A percentile compares a stretch with the other conserved stretches of the same genome.
Conservation (phyloP, 2,113 vertebrate species). For the Phrynocephalus versicolor region DNA sequence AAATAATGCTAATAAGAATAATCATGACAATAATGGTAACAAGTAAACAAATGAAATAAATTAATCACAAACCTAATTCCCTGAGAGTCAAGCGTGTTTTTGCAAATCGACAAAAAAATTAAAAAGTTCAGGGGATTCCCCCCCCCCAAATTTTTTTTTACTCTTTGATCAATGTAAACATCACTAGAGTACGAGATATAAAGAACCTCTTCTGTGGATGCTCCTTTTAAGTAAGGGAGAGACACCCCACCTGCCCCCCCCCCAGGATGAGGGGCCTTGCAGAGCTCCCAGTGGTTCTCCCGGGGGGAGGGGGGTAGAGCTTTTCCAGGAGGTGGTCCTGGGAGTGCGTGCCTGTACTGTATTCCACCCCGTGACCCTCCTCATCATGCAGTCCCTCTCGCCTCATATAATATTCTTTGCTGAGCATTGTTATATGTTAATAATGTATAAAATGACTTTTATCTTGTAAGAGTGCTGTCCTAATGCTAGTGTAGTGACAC, state of each 20-base stretch:
- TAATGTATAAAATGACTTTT: slow-evolving; percentile 88
- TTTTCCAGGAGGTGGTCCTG: neutral
- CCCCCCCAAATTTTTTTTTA: slow-evolving; percentile 70
- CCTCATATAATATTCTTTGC: slow-evolving; percentile 83
- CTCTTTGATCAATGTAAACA: slow-evolving; percentile 87
- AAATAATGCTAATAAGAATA: slow-evolving; percentile 65
- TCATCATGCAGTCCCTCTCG: slow-evolving; percentile 80
- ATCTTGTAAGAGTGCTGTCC: slow-evolving; percentile 94
- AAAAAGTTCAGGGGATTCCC: slow-evolving; percentile 81
- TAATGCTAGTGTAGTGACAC: slow-evolving; percentile 90
- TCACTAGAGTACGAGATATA: slow-evolving; percentile 47
- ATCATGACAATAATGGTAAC: slow-evolving; percentile 42
- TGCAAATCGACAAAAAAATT: slow-evolving; percentile 32
- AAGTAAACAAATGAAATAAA: slow-evolving; percentile 70
- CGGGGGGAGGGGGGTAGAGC: neutral
- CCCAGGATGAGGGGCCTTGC: neutral
- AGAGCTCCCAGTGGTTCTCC: neutral
- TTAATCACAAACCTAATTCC: slow-evolving; percentile 77
- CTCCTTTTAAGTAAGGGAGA: neutral
- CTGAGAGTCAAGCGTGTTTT: slow-evolving; percentile 78
- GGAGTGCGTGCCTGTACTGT: slow-evolving; percentile 77
- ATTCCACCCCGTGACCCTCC: slow-evolving; percentile 82
- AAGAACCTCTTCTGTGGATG: neutral
- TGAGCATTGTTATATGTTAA: slow-evolving; percentile 88
- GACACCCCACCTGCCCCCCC: neutral